Evolutionary conservation across 2,888 invertebrate genomes (phyloP).

Genomic region (Drosophila leonis): DNA sequence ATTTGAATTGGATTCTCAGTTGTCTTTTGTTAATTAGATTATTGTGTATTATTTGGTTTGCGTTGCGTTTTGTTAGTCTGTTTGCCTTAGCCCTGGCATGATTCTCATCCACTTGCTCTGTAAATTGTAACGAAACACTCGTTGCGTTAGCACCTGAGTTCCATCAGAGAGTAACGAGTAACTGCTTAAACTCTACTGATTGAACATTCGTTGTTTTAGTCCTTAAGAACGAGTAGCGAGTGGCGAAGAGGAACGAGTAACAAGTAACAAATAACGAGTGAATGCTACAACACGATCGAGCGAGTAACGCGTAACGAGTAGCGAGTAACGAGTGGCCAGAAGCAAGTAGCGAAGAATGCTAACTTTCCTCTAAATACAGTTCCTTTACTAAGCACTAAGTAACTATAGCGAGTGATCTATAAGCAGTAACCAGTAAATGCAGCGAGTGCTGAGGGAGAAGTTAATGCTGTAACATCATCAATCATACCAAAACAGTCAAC

Average conservation of each 20-base stretch:
- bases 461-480: not conserved
- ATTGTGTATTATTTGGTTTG: conserved; percentile 49
- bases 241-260: not conserved
- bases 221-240: not conserved
- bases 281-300: not conserved
- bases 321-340: not conserved
- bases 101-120: conserved; percentile 49
- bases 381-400: not conserved
- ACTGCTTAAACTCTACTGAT: conserved; percentile 1
- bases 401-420: not conserved
- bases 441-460: not conserved
- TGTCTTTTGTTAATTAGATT: conserved; percentile 28
- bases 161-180: not conserved
- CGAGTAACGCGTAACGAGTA: conserved; percentile 2
- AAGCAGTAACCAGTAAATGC: not conserved
- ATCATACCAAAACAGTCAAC: not conserved
- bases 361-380: not conserved
- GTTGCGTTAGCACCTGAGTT: conserved; percentile 8
- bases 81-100: conserved; percentile 56
- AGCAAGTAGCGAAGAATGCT: not conserved
- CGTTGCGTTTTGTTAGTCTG: conserved; percentile 45
- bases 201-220: not conserved
- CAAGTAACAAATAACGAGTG: not conserved
- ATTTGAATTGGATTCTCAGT: conserved; percentile 30
- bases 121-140: conserved; percentile 1